Evolutionary conservation across 1,140 invertebrate species (phyloP), one percentile per base, ranked within the genome.

Genomic region (Bombus polaris): DNA sequence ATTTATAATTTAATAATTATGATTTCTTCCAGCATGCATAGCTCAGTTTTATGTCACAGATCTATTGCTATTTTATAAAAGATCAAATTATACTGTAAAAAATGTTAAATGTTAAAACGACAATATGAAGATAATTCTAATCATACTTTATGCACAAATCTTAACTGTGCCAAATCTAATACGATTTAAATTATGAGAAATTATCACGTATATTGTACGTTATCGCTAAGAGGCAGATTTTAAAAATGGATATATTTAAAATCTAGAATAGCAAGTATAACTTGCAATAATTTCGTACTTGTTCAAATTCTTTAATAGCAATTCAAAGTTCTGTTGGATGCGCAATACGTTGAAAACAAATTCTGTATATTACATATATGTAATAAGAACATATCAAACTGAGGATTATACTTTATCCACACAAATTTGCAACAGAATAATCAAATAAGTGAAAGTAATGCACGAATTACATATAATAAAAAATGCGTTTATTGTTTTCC

Each of bases 81-180:
- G 35, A 82, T 75, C 39, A 82, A 44, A 80, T 42, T 81, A 28
- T 57, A 44, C 25, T 75, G 59, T 39, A 53, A 79, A 53, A 53
- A 22, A 22, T 53, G 6, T 53, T 53, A 53, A 87, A 65, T 81
- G 83, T 83, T 53, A 66, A 68, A 59, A 32, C 57, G 65, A 57
- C 32, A 68, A 77, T 78, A 88, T 37, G n/a, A 68, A 68, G 18
- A 32, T 75, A 68, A 37, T 68, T 74, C 22, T 74, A 44, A 85
- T 57, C 81, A 22, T 81, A 85, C 18, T 74, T 66, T 68, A 66
- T 83, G 85, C 85, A 87, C 74, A 86, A 76, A 32, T 71, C 8
- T 28, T 72, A 72, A 89, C 35, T 81, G 89, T 90, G 89, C 85
- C 88, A 90, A 90, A 90, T 57, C 70, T 62, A 62, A 81, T 79